Base-by-base conservation (phyloP, 2,888 invertebrate species). In the Oxyscelio sp. region DNA sequence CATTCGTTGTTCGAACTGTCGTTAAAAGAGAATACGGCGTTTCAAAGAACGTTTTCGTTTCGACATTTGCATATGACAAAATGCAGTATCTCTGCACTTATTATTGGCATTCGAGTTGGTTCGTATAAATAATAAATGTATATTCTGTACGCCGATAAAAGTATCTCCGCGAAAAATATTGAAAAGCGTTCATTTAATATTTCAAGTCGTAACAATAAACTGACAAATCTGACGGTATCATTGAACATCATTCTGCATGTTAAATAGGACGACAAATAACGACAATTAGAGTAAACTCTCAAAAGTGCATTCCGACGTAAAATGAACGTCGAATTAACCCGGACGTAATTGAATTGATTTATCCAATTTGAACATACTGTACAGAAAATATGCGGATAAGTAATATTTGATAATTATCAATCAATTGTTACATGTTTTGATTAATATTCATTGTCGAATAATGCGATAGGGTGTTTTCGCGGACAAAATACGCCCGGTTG, bases 391-490 rank as follows among this genome's bases (percentile, higher is more conserved):
- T 27, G 24, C 63, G 17, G 40, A 56, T 80, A 61, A 80, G 34
- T 68, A 68, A 80, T 65, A 80, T 61, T 74, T 73, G 66, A 68
- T 74, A 71, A 74, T 68, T 58, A 74, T 74, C 54, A 66, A 74
- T 74, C 65, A 68, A 71, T 73, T 61, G 73, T 66, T 73, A 38
- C 56, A 68, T 66, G 52, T 68, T 73, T 68, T 73, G 73, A 74
- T 74, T 73, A 80, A 74, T 68, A 68, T 74, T 80, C 73, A 80
- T 66, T 65, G 63, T 31, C 40, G 50, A 43, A 59, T 68, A 73
- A 68, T 68, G 73, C 52, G 68, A 54, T 45, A 63, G 66, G 61
- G 19, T 43, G 74, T 61, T 54, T 74, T 74, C 40, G 63, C 34
- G 34, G 54, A 58, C 50, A 24, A 27, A 63, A 56, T 52, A 59